Evolutionary conservation across 2,113 vertebrate species (phyloP).

Genomic region (Cheilinus undulatus): DNA sequence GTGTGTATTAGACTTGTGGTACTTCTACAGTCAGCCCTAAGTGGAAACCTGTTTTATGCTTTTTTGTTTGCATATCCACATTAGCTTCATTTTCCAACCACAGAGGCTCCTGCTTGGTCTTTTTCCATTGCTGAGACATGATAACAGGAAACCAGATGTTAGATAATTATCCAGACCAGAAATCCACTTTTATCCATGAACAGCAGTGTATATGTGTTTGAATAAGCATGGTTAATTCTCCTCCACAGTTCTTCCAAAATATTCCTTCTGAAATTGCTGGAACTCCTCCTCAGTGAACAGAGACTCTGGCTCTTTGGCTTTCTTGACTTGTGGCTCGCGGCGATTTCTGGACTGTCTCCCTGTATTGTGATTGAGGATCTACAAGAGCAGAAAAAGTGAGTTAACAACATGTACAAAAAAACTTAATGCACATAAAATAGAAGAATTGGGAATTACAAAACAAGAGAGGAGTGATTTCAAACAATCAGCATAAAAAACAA

Average conservation of each 20-base stretch:
- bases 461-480: too few species aligned
- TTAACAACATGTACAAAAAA: too few species aligned
- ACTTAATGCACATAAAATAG: too few species aligned
- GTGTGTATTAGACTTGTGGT: too few species aligned
- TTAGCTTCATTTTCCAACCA: too few species aligned
- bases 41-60: too few species aligned
- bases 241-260: slow-evolving; percentile 80
- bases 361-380: slow-evolving; percentile 75
- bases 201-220: too few species aligned
- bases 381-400: not conserved
- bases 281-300: slow-evolving; percentile 85
- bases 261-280: slow-evolving; percentile 84
- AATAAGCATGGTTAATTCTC: slow-evolving; percentile 28
- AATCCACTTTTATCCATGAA: not conserved
- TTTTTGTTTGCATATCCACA: too few species aligned
- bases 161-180: not conserved
- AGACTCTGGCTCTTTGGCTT: slow-evolving; percentile 57
- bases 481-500: too few species aligned
- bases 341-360: slow-evolving; percentile 76
- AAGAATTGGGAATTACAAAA: too few species aligned
- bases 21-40: too few species aligned
- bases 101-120: too few species aligned
- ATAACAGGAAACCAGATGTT: not conserved
- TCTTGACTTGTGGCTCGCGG: slow-evolving; percentile 15
- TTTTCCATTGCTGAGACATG: not conserved